Percentiles rank a stretch among this genome's conserved stretches.
These are phyloP conservation scores for Epinephelus lanceolatus DNA, from an alignment of 2,113 vertebrate genomes.

Conservation along the genomic window DNA sequence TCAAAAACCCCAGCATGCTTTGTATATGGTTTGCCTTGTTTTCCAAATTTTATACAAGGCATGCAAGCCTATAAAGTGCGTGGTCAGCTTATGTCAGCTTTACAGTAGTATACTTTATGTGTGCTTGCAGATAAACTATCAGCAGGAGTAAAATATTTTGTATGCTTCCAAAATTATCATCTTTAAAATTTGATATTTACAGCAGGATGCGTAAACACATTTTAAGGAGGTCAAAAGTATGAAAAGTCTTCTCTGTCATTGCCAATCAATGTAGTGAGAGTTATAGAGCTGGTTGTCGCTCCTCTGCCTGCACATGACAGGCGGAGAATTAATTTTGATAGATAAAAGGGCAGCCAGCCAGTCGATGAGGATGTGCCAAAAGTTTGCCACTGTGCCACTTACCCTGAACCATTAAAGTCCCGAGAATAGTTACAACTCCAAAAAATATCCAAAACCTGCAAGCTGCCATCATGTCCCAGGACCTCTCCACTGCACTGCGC, in stretches of 20 bases:
- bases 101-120: neutral
- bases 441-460: conserved; percentile 61
- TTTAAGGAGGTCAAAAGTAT: neutral
- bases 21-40: neutral
- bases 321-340: conserved; percentile 2
- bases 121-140: neutral
- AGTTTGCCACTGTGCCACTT: conserved; percentile 51
- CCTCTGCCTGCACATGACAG: conserved; percentile 13
- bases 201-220: neutral
- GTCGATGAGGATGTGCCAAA: conserved; percentile 27
- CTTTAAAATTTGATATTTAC: neutral
- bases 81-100: neutral
- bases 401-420: conserved; percentile 71
- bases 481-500: conserved; percentile 28
- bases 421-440: conserved; percentile 59
- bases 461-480: conserved; percentile 66
- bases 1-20: neutral
- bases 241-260: neutral
- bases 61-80: neutral
- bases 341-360: neutral
- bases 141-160: neutral
- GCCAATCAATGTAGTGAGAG: neutral
- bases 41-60: neutral
- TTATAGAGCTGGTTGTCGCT: conserved; percentile 13
- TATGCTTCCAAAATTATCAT: neutral